phyloP scores from a whole-genome alignment of 2,797 vertebrate genomes.

The Centropyge bicolor region DNA sequence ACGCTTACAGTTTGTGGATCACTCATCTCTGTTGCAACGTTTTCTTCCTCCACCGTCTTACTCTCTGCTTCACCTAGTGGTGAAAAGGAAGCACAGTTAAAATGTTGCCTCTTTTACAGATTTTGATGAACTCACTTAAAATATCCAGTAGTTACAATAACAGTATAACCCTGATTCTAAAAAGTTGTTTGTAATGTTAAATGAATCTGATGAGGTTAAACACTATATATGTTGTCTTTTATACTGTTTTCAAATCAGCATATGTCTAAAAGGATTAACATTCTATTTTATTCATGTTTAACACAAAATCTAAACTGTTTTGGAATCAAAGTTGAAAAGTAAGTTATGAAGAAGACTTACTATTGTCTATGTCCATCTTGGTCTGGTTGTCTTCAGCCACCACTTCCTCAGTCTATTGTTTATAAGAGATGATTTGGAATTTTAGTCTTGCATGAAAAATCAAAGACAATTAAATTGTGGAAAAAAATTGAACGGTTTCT shows the following conservation, averaged over 20 bases:
- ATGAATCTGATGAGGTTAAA: too few species aligned
- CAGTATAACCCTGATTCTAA: not conserved
- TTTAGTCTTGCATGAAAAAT: not conserved
- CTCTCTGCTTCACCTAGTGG: constrained; percentile 61
- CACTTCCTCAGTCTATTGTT: constrained; percentile 49
- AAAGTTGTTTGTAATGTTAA: too few species aligned
- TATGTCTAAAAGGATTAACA: too few species aligned
- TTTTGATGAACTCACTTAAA: constrained; percentile 4
- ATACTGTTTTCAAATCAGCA: too few species aligned
- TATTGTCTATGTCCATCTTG: constrained; percentile 34
- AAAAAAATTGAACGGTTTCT: constrained; percentile 6
- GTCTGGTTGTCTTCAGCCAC: constrained; percentile 33
- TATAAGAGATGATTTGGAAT: not conserved
- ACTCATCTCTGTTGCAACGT: constrained; percentile 19
- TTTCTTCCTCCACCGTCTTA: constrained; percentile 39
- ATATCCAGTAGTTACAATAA: not conserved
- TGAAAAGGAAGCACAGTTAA: not conserved
- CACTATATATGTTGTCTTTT: too few species aligned
- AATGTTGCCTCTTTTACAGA: not conserved
- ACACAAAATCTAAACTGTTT: too few species aligned
- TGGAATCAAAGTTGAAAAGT: not conserved
- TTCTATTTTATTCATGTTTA: too few species aligned
- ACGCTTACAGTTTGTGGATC: constrained; percentile 59
- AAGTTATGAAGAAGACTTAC: constrained; percentile 33
- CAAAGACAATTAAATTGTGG: too few species aligned